Evolutionary conservation across 2,888 invertebrate species (phyloP).

Genomic region (Homarus gammarus): DNA sequence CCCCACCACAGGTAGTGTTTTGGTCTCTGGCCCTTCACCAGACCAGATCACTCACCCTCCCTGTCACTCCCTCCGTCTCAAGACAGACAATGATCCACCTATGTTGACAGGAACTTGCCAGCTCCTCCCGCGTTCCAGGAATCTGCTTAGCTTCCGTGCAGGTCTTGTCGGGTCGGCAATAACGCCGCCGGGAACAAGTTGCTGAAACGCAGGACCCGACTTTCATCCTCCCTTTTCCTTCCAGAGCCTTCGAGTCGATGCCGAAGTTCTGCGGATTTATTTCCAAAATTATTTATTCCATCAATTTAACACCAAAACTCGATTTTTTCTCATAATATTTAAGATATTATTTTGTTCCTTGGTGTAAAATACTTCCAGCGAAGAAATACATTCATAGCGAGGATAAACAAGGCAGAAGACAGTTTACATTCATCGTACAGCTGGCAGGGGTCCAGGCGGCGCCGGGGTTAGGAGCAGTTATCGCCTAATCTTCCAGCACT

Average conservation of each 20-base stretch:
- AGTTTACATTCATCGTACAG: conserved; percentile 21
- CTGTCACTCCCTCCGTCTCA: neutral
- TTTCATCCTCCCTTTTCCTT: conserved; percentile 61
- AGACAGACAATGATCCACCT: neutral
- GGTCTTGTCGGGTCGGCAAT: conserved; percentile 46
- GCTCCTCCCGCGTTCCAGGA: conserved; percentile 13
- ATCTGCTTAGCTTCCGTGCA: conserved; percentile 21
- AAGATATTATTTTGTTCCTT: too few species aligned
- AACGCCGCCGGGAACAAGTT: conserved; percentile 62
- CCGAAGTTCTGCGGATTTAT: neutral
- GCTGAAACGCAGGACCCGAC: conserved; percentile 63
- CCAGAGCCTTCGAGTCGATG: conserved; percentile 43
- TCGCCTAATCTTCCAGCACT: conserved; percentile 69
- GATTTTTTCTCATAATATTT: too few species aligned
- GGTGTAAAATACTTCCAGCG: too few species aligned
- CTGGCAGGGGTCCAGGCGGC: conserved; percentile 27
- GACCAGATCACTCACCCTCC: neutral
- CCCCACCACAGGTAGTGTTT: neutral
- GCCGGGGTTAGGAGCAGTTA: conserved; percentile 67
- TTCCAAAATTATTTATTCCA: too few species aligned
- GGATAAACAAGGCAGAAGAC: too few species aligned
- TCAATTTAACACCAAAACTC: too few species aligned
- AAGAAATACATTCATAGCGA: too few species aligned
- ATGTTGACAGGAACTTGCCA: neutral
- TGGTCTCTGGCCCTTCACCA: neutral